Percentiles rank a stretch among this genome's conserved stretches.
phyloP scores from a whole-genome alignment of 2,797 vertebrate species.

The Holocentrus rufus region DNA sequence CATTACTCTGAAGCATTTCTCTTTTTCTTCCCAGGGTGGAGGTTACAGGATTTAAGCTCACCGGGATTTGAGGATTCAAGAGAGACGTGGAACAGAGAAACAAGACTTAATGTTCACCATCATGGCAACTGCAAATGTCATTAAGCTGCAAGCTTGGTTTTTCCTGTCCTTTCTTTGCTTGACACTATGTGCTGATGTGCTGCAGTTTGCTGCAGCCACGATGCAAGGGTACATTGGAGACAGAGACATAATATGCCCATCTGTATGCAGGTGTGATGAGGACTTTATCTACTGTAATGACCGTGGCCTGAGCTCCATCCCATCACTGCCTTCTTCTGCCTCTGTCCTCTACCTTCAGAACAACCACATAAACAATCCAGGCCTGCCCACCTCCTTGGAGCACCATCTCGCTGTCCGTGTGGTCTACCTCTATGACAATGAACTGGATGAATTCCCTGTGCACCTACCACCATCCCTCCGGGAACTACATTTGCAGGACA shows the following conservation, averaged over 20 bases:
- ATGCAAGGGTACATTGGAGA: conserved; percentile 77
- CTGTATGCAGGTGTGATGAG: conserved; percentile 92
- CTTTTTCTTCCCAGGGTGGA: conserved; percentile 72
- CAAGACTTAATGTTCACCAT: conserved; percentile 55
- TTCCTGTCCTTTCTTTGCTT: conserved; percentile 85
- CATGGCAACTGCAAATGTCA: conserved; percentile 78
- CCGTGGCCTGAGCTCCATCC: conserved; percentile 90
- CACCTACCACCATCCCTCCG: conserved; percentile 89
- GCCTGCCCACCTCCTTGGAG: conserved; percentile 88
- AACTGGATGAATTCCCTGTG: conserved; percentile 90
- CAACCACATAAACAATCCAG: conserved; percentile 93
- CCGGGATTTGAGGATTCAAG: conserved; percentile 63
- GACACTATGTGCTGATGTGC: conserved; percentile 82
- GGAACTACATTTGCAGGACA: conserved; percentile 96
- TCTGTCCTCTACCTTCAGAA: conserved; percentile 96
- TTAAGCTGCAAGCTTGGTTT: conserved; percentile 83
- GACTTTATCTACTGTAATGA: conserved; percentile 97
- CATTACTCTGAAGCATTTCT: conserved; percentile 61
- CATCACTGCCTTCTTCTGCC: conserved; percentile 88
- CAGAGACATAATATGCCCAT: conserved; percentile 85
- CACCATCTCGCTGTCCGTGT: conserved; percentile 85
- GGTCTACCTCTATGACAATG: conserved; percentile 96
- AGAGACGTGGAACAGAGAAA: conserved; percentile 51
- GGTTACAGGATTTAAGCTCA: conserved; percentile 69
- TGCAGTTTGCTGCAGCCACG: conserved; percentile 79